Percentiles rank a stretch among this genome's conserved stretches.
These are phyloP conservation scores for Connochaetes taurinus DNA, from an alignment of 2,113 vertebrate species.

Conservation along the genomic window DNA sequence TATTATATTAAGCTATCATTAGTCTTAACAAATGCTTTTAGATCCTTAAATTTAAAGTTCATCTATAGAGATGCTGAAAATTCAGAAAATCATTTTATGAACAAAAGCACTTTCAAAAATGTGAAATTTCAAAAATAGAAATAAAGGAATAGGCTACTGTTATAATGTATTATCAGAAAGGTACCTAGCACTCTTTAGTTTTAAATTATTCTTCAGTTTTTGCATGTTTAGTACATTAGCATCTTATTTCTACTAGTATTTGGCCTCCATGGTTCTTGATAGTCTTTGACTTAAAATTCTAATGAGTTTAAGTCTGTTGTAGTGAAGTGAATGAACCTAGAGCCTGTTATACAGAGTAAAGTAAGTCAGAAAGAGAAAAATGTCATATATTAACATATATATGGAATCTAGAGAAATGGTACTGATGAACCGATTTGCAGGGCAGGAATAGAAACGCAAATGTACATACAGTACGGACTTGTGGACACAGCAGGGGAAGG, in stretches of 20 bases:
- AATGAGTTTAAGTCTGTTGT: not conserved
- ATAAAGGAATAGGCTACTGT: not conserved
- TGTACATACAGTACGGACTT: not conserved
- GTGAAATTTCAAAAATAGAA: not conserved
- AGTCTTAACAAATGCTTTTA: not conserved
- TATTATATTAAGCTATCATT: not conserved
- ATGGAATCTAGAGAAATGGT: not conserved
- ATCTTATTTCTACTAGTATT: not conserved
- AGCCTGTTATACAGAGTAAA: not conserved
- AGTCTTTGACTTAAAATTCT: not conserved
- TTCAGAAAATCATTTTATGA: not conserved
- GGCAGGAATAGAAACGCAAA: not conserved
- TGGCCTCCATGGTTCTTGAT: not conserved
- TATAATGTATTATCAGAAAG: not conserved
- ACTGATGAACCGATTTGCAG: not conserved
- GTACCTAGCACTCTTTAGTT: not conserved
- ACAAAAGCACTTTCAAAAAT: not conserved
- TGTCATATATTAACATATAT: not conserved
- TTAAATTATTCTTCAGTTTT: not conserved
- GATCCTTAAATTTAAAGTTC: not conserved
- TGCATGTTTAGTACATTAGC: not conserved
- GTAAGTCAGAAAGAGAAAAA: not conserved
- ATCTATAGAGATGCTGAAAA: not conserved
- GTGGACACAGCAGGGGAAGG: not conserved
- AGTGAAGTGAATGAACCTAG: not conserved